phyloP scores from a whole-genome alignment of 1,140 invertebrate species.

The Drosophila guanche region DNA sequence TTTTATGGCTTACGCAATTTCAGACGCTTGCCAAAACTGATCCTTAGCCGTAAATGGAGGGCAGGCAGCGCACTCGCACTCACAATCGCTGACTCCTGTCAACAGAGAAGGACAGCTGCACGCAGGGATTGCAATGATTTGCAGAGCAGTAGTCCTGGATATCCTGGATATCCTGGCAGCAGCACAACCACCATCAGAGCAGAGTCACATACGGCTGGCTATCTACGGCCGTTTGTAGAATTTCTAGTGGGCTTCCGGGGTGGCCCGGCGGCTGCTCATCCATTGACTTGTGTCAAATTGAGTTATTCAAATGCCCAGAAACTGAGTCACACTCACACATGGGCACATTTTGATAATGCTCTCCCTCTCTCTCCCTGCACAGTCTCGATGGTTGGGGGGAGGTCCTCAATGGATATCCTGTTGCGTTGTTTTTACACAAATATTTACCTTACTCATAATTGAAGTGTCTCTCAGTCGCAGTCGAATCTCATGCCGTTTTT shows the following conservation, averaged over 20 bases:
- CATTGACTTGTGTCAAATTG: slow-evolving; percentile 80
- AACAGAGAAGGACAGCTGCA: too few relatives aligned
- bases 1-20: slow-evolving; percentile 71
- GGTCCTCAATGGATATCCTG: slow-evolving; percentile 78
- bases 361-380: neutral
- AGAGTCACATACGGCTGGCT: slow-evolving; percentile 45
- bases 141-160: too few relatives aligned
- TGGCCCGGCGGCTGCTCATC: slow-evolving; percentile 67
- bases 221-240: slow-evolving; percentile 1
- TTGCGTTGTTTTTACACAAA: slow-evolving; percentile 82
- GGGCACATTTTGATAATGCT: slow-evolving; percentile 65
- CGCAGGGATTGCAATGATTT: too few relatives aligned
- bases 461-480: slow-evolving; percentile 53
- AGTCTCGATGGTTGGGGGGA: slow-evolving; percentile 36
- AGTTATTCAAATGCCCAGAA: slow-evolving; percentile 68
- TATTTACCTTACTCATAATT: slow-evolving; percentile 82
- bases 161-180: too few relatives aligned
- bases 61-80: slow-evolving; percentile 25
- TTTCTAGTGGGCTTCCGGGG: slow-evolving; percentile 62
- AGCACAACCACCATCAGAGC: slow-evolving; percentile 8
- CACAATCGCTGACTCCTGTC: too few relatives aligned
- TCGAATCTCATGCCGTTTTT: slow-evolving; percentile 3
- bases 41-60: slow-evolving; percentile 37
- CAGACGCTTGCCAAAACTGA: slow-evolving; percentile 28
- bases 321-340: slow-evolving; percentile 20